Percentiles rank a stretch among this genome's conserved stretches.
These are phyloP conservation scores for Ormyrus thymus DNA, from an alignment of 2,888 invertebrate genomes.

Conservation along the genomic window DNA sequence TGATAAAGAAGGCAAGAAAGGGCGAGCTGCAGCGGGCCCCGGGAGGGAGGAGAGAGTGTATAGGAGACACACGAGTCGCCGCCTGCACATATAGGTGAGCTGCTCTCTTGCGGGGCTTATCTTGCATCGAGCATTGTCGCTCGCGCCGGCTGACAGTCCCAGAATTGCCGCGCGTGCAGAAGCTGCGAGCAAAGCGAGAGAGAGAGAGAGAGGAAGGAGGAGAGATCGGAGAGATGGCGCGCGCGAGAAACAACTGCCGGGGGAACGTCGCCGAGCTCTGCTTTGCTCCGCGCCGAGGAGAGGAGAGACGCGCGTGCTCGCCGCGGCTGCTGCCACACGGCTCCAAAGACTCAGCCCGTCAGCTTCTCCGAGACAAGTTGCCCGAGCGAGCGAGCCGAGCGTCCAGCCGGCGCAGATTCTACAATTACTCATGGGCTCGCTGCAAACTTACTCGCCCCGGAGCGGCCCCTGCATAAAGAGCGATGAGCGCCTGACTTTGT, in stretches of 20 bases:
- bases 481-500: constrained; percentile 1
- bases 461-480: not conserved
- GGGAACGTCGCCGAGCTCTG: constrained; percentile 57
- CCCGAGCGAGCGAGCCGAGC: constrained; percentile 49
- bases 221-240: constrained; percentile 6
- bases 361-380: constrained; percentile 67
- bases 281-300: constrained; percentile 51
- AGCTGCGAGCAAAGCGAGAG: no score
- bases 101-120: constrained; percentile 63
- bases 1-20: constrained; percentile 24
- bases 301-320: constrained; percentile 36
- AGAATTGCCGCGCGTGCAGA: constrained; percentile 50
- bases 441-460: constrained; percentile 66
- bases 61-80: constrained; percentile 14
- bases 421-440: constrained; percentile 70
- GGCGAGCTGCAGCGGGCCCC: constrained; percentile 2
- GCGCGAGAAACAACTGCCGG: constrained; percentile 53
- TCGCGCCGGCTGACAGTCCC: constrained; percentile 72
- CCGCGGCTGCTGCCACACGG: constrained; percentile 47
- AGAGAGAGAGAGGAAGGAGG: constrained; percentile 27
- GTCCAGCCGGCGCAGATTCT: constrained; percentile 66
- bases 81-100: constrained; percentile 1
- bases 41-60: not conserved
- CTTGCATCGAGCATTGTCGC: constrained; percentile 74
- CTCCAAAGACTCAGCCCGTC: no score